These are phyloP conservation scores for Acanthopleura granulata DNA, from an alignment of 2,888 invertebrate genomes.

Conservation along the genomic window DNA sequence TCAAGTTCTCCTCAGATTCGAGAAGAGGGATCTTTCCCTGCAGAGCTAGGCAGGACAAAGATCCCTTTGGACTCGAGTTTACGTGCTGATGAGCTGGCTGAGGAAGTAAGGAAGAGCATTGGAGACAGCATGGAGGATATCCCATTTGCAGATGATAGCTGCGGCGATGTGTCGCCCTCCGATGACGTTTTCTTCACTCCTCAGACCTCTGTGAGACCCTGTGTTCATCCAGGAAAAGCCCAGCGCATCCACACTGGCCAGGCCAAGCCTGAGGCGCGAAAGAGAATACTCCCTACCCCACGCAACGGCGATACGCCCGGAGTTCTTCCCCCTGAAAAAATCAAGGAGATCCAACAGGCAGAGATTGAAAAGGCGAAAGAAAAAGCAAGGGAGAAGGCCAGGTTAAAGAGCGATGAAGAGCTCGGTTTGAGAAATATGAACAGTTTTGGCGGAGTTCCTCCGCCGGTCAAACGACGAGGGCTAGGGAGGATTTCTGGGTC, in stretches of 20 bases:
- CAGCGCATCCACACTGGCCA: constrained; percentile 20
- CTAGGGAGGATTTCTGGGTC: neutral
- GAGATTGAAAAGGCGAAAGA: constrained; percentile 68
- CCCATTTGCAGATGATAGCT: constrained; percentile 58
- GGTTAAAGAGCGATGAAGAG: constrained; percentile 81
- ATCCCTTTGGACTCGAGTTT: constrained; percentile 53
- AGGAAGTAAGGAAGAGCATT: constrained; percentile 36
- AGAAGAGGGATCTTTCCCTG: constrained; percentile 30
- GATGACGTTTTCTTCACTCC: constrained; percentile 61
- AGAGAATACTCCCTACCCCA: constrained; percentile 50
- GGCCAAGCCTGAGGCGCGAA: constrained; percentile 37
- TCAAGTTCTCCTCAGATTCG: constrained; percentile 23
- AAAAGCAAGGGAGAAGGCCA: constrained; percentile 76
- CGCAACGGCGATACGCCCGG: constrained; percentile 31
- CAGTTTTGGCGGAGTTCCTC: neutral
- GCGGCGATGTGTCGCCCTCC: constrained; percentile 37
- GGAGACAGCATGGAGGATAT: constrained; percentile 50
- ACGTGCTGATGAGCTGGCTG: constrained; percentile 34
- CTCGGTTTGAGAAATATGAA: constrained; percentile 71
- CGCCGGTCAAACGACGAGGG: constrained; percentile 12
- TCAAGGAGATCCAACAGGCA: constrained; percentile 44
- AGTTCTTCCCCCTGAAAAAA: constrained; percentile 70
- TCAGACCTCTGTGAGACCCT: constrained; percentile 47
- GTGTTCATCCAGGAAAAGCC: constrained; percentile 32
- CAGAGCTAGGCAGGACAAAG: constrained; percentile 40